These are phyloP conservation scores for Melanogrammus aeglefinus DNA, from an alignment of 2,797 vertebrate species.

Conservation along the genomic window DNA sequence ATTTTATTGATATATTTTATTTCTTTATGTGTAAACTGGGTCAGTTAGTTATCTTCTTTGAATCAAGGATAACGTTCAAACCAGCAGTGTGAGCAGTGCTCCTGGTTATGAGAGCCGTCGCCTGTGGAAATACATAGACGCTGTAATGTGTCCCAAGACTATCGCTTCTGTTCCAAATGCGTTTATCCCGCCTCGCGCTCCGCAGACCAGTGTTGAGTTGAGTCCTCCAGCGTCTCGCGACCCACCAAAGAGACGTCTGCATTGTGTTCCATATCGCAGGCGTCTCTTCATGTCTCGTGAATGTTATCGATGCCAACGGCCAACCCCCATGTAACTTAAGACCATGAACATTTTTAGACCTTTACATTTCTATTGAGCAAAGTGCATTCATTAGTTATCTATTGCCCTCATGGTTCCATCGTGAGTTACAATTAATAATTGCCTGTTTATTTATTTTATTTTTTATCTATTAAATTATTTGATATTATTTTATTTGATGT, in stretches of 20 bases:
- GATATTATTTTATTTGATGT: background rate
- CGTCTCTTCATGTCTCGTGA: background rate
- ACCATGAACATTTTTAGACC: conserved; percentile 10
- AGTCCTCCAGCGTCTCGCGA: no score
- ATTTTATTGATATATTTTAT: background rate
- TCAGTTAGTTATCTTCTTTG: background rate
- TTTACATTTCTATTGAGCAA: conserved; percentile 14
- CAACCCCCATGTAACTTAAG: background rate
- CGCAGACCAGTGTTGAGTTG: background rate
- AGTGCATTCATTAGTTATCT: conserved; percentile 2
- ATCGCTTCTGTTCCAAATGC: background rate
- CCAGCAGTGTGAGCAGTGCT: background rate
- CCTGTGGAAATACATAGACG: background rate
- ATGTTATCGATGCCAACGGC: background rate
- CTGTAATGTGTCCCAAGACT: no score
- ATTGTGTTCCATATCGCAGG: no score
- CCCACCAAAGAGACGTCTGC: no score
- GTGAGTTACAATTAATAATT: background rate
- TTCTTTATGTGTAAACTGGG: background rate
- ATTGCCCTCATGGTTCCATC: background rate
- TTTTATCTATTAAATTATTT: background rate
- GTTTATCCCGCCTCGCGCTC: no score
- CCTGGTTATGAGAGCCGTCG: background rate
- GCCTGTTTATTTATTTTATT: background rate
- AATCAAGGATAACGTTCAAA: background rate